Evolutionary conservation across 2,113 vertebrate species (phyloP).

Genomic region (Antigone vipio): DNA sequence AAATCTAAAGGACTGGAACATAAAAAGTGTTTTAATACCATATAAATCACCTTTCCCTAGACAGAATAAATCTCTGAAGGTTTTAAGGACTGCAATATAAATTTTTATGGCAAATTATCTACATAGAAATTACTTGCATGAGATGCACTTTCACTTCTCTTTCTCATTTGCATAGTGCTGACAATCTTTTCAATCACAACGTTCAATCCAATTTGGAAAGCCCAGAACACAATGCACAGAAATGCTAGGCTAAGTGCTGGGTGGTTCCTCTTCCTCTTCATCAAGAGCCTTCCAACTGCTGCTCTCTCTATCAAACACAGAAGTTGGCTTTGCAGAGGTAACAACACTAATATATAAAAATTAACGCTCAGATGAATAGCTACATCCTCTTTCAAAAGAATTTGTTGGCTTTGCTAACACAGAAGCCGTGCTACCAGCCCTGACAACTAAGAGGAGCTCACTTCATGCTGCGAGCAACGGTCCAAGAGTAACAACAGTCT

Average conservation of each 20-base stretch:
- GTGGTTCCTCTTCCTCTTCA: neutral
- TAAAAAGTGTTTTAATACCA: constrained; percentile 84
- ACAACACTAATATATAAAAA: neutral
- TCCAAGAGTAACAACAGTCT: neutral
- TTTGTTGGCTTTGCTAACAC: neutral
- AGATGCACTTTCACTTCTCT: constrained; percentile 75
- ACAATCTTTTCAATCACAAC: constrained; percentile 68
- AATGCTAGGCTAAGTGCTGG: neutral
- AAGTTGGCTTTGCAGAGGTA: neutral
- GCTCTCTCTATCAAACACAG: neutral
- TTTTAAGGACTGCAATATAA: constrained; percentile 81
- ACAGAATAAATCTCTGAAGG: constrained; percentile 81
- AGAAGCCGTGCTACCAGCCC: neutral
- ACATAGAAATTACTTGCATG: constrained; percentile 80
- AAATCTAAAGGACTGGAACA: constrained; percentile 85
- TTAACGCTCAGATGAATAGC: neutral
- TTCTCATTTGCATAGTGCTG: constrained; percentile 78
- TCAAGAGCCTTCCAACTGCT: neutral
- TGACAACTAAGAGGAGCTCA: neutral
- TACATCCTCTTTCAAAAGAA: neutral
- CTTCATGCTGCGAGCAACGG: neutral
- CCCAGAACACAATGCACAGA: neutral
- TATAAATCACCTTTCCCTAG: constrained; percentile 82
- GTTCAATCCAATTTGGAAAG: constrained; percentile 50
- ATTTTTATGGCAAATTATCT: constrained; percentile 86